Percentiles rank a stretch among this genome's conserved stretches.
Conservation (phyloP, 2,113 vertebrate species). For the Sphaerodactylus townsendi region DNA sequence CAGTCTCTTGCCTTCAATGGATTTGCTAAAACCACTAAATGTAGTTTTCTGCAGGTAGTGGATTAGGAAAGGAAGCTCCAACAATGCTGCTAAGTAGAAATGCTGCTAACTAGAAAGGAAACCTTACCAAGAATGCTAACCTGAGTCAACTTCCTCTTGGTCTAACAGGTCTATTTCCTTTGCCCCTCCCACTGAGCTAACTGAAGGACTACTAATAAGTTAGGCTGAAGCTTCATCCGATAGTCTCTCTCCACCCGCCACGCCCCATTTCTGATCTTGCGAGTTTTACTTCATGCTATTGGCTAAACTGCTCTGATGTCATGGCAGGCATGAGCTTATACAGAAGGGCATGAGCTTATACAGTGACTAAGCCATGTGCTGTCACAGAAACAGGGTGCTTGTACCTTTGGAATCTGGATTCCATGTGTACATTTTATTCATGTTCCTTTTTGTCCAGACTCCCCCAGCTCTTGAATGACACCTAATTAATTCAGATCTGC, state of each 20-base stretch:
- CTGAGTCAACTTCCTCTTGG: background rate
- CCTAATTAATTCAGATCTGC: background rate
- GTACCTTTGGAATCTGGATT: background rate
- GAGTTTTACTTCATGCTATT: background rate
- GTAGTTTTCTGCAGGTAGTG: background rate
- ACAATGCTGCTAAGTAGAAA: accelerated
- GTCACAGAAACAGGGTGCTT: background rate
- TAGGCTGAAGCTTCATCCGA: background rate
- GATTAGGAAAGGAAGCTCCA: background rate
- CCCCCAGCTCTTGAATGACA: background rate
- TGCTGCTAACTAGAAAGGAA: accelerated
- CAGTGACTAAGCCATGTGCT: background rate
- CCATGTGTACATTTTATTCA: background rate
- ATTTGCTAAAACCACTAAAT: background rate
- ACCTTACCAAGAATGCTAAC: background rate
- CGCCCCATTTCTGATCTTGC: background rate
- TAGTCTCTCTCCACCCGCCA: too few relatives aligned
- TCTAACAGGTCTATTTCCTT: background rate
- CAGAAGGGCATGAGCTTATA: background rate
- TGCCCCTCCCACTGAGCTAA: background rate
- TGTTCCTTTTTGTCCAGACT: background rate
- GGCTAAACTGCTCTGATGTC: background rate
- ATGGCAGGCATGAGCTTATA: background rate
- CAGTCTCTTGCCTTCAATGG: conserved; percentile 4
- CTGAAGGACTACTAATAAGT: background rate